These are phyloP conservation scores for Argyrosomus japonicus DNA, from an alignment of 2,113 vertebrate genomes.

Conservation along the genomic window DNA sequence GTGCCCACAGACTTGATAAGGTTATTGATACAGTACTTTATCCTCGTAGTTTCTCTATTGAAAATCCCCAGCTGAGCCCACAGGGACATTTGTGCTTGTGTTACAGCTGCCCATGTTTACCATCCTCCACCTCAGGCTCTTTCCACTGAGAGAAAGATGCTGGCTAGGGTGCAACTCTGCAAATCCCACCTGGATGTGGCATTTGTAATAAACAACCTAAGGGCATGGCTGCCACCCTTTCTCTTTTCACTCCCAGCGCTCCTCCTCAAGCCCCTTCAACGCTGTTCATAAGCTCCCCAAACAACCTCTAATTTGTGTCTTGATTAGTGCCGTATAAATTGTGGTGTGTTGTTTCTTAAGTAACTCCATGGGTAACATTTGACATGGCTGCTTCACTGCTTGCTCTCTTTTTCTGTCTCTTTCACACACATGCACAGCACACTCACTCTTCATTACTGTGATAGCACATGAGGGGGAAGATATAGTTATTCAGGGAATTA, in stretches of 20 bases:
- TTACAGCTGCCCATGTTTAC: constrained; percentile 94
- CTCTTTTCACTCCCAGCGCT: constrained; percentile 60
- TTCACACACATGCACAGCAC: constrained; percentile 40
- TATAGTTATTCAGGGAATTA: constrained; percentile 81
- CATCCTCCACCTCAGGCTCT: constrained; percentile 92
- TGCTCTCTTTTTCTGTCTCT: constrained; percentile 22
- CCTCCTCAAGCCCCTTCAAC: constrained; percentile 53
- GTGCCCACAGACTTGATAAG: constrained; percentile 36
- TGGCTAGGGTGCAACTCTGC: constrained; percentile 91
- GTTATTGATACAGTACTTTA: constrained; percentile 52
- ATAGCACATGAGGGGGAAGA: constrained; percentile 73
- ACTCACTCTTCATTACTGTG: constrained; percentile 56
- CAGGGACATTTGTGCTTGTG: constrained; percentile 88
- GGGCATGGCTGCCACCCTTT: constrained; percentile 73
- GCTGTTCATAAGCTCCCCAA: constrained; percentile 50
- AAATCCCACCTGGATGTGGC: constrained; percentile 87
- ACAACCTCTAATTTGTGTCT: constrained; percentile 66
- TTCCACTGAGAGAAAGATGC: constrained; percentile 91
- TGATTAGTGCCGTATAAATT: constrained; percentile 64
- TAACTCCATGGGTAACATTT: constrained; percentile 44
- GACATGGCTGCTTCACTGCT: constrained; percentile 44
- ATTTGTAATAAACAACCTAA: constrained; percentile 84
- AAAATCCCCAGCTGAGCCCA: constrained; percentile 85
- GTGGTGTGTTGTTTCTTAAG: constrained; percentile 44
- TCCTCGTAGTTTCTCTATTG: constrained; percentile 41